Percentiles rank a stretch among this genome's conserved stretches.
phyloP scores from a whole-genome alignment of 2,113 vertebrate genomes.

The Cyanocitta stelleri region DNA sequence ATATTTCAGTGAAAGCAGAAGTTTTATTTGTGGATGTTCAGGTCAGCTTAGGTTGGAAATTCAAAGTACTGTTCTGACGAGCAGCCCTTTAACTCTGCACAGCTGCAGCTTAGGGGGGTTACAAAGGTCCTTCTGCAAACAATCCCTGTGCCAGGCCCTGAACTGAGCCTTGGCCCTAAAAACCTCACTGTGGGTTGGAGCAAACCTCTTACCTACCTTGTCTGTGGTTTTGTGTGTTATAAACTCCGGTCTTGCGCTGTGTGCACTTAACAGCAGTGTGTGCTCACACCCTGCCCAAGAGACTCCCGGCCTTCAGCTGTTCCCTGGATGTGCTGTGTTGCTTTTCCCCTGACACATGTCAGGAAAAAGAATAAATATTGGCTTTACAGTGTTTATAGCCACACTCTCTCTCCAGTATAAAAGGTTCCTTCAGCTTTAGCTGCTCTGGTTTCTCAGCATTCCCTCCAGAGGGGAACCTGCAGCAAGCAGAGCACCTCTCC shows the following conservation, averaged over 20 bases:
- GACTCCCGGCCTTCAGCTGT: not conserved
- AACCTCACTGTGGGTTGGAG: fast-evolving
- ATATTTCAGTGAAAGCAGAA: not conserved
- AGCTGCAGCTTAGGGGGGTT: not conserved
- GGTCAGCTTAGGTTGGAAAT: constrained; percentile 30
- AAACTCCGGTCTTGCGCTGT: not conserved
- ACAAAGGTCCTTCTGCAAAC: not conserved
- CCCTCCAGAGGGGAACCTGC: not conserved
- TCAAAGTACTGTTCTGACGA: not conserved
- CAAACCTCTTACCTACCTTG: not conserved
- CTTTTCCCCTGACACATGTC: not conserved
- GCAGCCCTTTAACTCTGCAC: not conserved
- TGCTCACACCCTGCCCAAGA: not conserved
- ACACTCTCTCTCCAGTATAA: not conserved
- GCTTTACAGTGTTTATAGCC: not conserved
- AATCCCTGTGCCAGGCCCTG: not conserved
- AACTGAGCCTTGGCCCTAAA: not conserved
- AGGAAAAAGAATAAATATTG: not conserved
- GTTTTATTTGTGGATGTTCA: constrained; percentile 3
- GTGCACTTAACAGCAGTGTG: not conserved
- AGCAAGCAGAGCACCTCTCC: not conserved
- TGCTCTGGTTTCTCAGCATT: not conserved
- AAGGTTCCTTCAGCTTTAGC: not conserved
- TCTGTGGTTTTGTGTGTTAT: not conserved
- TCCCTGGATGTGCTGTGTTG: fast-evolving